A percentile compares a stretch with the other conserved stretches of the same genome.
These are phyloP conservation scores for Jacana jacana DNA, from an alignment of 2,113 vertebrate genomes.

Conservation along the genomic window DNA sequence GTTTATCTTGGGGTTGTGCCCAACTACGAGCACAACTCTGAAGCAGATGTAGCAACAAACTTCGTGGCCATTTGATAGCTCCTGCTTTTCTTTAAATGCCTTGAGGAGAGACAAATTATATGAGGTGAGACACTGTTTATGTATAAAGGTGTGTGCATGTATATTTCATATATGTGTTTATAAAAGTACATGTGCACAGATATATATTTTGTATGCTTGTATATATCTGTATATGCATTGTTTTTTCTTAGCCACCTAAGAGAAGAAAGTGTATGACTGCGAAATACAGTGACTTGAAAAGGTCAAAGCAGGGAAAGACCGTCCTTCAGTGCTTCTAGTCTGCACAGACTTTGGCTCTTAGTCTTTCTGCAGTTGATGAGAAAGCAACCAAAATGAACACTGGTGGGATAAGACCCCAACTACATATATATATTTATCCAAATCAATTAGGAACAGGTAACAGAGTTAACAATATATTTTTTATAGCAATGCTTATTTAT, in stretches of 20 bases:
- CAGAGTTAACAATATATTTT: neutral
- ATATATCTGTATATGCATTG: neutral
- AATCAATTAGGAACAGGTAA: neutral
- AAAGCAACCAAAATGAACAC: neutral
- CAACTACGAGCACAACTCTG: neutral
- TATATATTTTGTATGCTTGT: neutral
- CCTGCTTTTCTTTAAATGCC: neutral
- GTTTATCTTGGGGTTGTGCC: neutral
- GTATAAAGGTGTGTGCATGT: neutral
- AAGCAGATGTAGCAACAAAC: neutral
- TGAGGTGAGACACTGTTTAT: constrained; percentile 8
- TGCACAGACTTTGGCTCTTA: neutral
- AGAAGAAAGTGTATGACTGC: neutral
- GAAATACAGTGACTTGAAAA: neutral
- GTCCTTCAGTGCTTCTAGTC: neutral
- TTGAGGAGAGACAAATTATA: neutral
- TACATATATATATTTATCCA: neutral
- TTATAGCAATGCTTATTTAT: neutral
- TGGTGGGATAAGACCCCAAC: neutral
- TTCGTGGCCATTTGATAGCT: neutral
- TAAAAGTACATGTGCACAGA: neutral
- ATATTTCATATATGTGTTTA: neutral
- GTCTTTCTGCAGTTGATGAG: neutral
- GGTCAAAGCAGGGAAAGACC: neutral
- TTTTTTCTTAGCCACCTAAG: neutral